Percentiles rank a stretch among this genome's conserved stretches.
Conservation (phyloP, 35 echinoderm and acorn worm species). For the Hemicentrotus pulcherrimus region DNA sequence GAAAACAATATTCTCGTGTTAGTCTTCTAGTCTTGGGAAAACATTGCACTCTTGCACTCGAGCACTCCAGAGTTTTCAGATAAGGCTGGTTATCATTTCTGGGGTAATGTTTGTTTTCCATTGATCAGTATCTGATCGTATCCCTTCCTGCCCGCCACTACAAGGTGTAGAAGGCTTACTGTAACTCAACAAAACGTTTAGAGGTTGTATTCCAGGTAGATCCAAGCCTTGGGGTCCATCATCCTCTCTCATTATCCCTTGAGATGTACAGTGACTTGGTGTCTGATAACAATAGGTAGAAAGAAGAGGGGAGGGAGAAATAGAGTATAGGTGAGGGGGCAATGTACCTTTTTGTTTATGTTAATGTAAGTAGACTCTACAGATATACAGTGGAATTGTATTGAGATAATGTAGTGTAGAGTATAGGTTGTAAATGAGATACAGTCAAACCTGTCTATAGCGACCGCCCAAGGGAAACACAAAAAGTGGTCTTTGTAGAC, state of each 20-base stretch:
- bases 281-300: background rate
- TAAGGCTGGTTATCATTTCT: background rate
- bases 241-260: background rate
- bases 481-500: no score
- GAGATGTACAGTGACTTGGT: background rate
- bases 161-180: background rate
- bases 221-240: background rate
- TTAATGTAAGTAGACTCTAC: background rate
- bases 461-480: no score
- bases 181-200: background rate
- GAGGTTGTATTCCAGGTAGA: background rate
- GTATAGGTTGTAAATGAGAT: no score
- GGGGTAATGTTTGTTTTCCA: background rate
- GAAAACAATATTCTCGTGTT: background rate
- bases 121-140: background rate
- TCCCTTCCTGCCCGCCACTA: background rate
- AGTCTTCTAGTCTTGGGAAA: background rate
- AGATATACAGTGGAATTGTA: no score
- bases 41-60: background rate
- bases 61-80: background rate
- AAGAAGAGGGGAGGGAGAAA: background rate
- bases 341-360: background rate
- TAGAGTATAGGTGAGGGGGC: background rate
- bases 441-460: no score
- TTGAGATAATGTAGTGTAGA: no score